These are phyloP conservation scores for Microhierax caerulescens DNA, from an alignment of 2,797 vertebrate genomes.

Conservation along the genomic window DNA sequence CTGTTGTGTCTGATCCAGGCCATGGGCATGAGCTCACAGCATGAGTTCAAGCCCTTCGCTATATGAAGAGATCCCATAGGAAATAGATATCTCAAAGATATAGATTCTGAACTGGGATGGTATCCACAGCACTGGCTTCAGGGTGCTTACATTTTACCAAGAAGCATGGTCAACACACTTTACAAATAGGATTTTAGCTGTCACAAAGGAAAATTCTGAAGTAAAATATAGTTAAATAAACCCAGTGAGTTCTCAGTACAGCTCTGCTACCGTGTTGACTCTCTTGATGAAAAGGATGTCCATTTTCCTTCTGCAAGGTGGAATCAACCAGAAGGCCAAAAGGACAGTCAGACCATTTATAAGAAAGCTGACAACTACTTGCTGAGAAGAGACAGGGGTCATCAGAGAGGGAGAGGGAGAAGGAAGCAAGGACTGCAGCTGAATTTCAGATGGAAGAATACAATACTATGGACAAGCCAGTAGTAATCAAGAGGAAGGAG, in stretches of 20 bases:
- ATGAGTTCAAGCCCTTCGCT: background rate
- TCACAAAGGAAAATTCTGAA: background rate
- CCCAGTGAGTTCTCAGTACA: background rate
- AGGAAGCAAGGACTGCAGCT: background rate
- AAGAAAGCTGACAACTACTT: background rate
- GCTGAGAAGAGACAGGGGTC: background rate
- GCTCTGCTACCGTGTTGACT: background rate
- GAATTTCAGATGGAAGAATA: background rate
- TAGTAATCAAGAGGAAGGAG: background rate
- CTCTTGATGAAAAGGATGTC: background rate
- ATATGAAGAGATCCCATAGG: background rate
- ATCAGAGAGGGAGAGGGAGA: background rate
- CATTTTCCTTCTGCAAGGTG: background rate
- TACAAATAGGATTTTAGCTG: background rate
- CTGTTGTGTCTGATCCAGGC: background rate
- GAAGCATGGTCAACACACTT: background rate
- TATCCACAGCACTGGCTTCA: background rate
- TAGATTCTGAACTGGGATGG: background rate
- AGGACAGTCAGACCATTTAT: background rate
- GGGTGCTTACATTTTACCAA: conserved; percentile 8
- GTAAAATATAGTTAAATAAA: background rate
- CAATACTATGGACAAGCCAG: background rate
- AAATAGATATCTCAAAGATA: background rate
- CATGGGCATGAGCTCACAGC: background rate
- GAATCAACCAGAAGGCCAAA: background rate